A percentile compares a stretch with the other conserved stretches of the same genome.
These are phyloP conservation scores for Reinhardtius hippoglossoides DNA, from an alignment of 2,113 vertebrate species.

Conservation along the genomic window DNA sequence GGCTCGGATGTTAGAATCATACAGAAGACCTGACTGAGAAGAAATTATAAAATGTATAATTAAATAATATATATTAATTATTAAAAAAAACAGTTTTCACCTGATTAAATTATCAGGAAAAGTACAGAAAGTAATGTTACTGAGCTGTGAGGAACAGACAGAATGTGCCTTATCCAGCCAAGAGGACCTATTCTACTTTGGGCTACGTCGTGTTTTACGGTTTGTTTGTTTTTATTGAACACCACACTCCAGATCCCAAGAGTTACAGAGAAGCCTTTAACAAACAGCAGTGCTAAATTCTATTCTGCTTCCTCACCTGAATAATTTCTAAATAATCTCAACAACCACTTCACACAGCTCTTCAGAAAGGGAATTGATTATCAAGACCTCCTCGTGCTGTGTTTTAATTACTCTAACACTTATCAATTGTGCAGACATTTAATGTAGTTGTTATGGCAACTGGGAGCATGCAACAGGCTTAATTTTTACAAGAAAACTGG, in stretches of 20 bases:
- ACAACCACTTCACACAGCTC: slow-evolving; percentile 2
- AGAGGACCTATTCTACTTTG: slow-evolving; percentile 23
- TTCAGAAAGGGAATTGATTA: not conserved
- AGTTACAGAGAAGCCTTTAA: slow-evolving; percentile 29
- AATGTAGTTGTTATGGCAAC: slow-evolving; percentile 59
- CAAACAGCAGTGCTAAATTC: not conserved
- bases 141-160: slow-evolving; percentile 10
- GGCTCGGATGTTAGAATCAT: slow-evolving; percentile 2
- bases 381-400: not conserved
- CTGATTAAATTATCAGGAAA: not conserved
- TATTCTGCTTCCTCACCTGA: slow-evolving; percentile 9
- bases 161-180: slow-evolving; percentile 32
- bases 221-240: slow-evolving; percentile 26
- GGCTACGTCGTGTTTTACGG: slow-evolving; percentile 18
- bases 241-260: slow-evolving; percentile 20
- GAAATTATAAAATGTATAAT: not conserved
- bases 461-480: slow-evolving; percentile 6
- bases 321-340: slow-evolving; percentile 17
- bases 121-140: not conserved
- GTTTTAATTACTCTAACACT: too few relatives aligned
- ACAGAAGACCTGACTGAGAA: not conserved
- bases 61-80: not conserved
- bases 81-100: not conserved
- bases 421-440: slow-evolving; percentile 4
- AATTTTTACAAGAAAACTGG: slow-evolving; percentile 38